phyloP scores from a whole-genome alignment of 2,113 vertebrate species.

The Panurus biarmicus region DNA sequence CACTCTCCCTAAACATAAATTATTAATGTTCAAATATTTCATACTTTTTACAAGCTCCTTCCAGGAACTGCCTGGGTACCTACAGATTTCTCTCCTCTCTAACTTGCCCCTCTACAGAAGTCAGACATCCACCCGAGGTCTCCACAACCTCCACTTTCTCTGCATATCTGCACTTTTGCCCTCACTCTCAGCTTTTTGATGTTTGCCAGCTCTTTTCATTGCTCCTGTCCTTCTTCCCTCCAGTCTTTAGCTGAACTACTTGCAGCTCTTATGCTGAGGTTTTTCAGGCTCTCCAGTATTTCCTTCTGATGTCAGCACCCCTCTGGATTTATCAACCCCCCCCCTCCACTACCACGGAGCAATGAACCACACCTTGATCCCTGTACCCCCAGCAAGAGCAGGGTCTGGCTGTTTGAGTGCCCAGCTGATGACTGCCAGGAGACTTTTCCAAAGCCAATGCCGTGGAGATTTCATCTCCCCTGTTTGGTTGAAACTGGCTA shows the following conservation, averaged over 20 bases:
- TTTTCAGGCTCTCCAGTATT: background rate
- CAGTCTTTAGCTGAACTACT: background rate
- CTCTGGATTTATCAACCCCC: background rate
- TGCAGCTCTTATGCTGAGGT: background rate
- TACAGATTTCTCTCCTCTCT: background rate
- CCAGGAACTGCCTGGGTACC: background rate
- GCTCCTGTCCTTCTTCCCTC: background rate
- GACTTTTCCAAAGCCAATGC: background rate
- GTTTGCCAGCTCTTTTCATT: background rate
- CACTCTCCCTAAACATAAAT: background rate
- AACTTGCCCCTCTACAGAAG: background rate
- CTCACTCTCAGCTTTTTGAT: background rate
- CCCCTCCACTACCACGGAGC: rapidly evolving
- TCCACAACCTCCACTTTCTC: background rate
- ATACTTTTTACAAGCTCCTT: background rate
- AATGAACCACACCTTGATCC: background rate
- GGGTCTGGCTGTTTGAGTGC: background rate
- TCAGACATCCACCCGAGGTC: background rate
- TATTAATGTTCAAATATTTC: background rate
- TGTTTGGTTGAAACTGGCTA: background rate
- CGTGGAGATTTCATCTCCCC: background rate
- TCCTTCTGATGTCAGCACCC: background rate
- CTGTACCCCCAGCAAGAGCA: background rate
- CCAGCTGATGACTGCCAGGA: rapidly evolving
- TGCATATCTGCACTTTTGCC: background rate